A percentile compares a stretch with the other conserved stretches of the same genome.
Evolutionary conservation across 2,113 vertebrate species (phyloP).

Genomic region (Helogale parvula): DNA sequence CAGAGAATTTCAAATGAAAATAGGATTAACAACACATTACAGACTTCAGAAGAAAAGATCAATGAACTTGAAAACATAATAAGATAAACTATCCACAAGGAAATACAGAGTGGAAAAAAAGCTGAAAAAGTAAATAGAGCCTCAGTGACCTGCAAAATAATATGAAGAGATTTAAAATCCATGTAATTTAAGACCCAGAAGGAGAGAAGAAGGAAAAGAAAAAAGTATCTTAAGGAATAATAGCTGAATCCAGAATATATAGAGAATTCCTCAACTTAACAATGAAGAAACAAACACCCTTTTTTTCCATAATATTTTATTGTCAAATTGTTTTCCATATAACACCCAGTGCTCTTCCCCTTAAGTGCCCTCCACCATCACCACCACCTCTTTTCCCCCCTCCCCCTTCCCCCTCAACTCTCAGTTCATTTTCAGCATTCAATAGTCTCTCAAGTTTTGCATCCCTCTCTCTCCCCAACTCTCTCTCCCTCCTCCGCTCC

Average conservation of each 20-base stretch:
- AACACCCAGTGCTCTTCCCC: too few species aligned
- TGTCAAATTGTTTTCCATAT: too few species aligned
- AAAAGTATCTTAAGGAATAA: background rate
- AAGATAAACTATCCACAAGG: background rate
- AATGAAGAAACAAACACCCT: too few species aligned
- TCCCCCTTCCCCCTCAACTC: too few species aligned
- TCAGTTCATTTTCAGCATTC: too few species aligned
- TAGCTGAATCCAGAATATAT: background rate
- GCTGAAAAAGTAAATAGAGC: background rate
- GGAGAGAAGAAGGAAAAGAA: background rate
- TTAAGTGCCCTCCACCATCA: too few species aligned
- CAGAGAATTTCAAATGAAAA: conserved; percentile 24
- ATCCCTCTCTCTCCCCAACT: too few species aligned
- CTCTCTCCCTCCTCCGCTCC: too few species aligned
- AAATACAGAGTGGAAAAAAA: background rate
- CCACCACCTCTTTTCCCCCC: too few species aligned
- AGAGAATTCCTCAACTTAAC: background rate
- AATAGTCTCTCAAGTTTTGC: too few species aligned
- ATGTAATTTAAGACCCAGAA: background rate
- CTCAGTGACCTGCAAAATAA: background rate
- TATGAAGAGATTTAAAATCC: background rate
- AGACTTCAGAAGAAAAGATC: background rate
- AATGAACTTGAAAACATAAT: background rate
- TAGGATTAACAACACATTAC: background rate
- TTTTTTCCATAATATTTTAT: too few species aligned